Evolutionary conservation across 2,797 vertebrate species (phyloP).

Genomic region (Eulemur coronatus): DNA sequence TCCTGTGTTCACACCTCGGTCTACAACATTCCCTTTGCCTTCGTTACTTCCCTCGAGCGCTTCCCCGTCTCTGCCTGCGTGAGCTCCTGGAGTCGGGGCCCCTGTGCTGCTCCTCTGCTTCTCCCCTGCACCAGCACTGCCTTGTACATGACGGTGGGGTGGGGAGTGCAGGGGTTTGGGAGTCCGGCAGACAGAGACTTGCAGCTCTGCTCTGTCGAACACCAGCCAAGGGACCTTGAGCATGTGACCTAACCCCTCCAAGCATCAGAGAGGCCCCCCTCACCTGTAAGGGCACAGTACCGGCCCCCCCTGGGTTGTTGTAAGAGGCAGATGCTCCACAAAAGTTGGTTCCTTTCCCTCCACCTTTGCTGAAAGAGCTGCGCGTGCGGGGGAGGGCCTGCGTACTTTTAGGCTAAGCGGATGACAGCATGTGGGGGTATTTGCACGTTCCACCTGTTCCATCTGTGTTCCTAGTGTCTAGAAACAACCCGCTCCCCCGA

Average conservation of each 20-base stretch:
- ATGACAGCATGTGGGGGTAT: background rate
- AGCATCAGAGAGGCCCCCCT: background rate
- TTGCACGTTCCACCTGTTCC: background rate
- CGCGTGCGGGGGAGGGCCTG: background rate
- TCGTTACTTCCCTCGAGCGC: background rate
- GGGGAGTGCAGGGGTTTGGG: background rate
- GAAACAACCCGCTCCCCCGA: background rate
- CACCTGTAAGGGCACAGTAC: background rate
- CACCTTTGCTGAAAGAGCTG: background rate
- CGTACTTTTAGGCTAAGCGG: background rate
- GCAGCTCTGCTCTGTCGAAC: background rate
- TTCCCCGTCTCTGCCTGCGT: background rate
- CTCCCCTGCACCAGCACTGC: no score
- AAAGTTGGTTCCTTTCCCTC: background rate
- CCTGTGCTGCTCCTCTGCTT: background rate
- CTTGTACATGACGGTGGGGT: rapidly evolving
- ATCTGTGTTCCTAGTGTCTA: background rate
- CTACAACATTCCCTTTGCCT: background rate
- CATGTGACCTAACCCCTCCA: background rate
- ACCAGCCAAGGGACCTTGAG: background rate
- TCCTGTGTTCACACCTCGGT: background rate
- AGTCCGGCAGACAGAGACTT: background rate
- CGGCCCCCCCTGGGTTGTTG: background rate
- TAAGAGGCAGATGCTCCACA: background rate
- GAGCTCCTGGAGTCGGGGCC: background rate